Percentiles rank a stretch among this genome's conserved stretches.
These are phyloP conservation scores for Myotis brandtii DNA, from an alignment of 2,113 vertebrate genomes.

Conservation along the genomic window DNA sequence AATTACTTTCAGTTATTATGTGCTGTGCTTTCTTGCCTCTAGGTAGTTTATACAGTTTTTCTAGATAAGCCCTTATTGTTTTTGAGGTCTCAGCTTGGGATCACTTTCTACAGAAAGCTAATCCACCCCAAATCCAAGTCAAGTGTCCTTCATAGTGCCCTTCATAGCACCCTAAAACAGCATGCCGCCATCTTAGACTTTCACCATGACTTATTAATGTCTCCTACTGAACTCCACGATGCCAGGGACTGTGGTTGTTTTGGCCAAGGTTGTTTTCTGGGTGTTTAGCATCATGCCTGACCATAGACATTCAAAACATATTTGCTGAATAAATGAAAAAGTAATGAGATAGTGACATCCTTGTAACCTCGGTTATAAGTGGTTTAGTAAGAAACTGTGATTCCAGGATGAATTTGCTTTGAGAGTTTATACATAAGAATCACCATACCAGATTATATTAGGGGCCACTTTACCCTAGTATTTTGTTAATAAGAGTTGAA, in stretches of 20 bases:
- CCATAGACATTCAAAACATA: background rate
- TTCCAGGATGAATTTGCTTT: background rate
- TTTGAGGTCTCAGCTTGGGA: background rate
- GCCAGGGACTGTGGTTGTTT: background rate
- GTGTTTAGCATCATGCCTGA: background rate
- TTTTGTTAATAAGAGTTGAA: background rate
- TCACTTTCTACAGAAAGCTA: constrained; percentile 18
- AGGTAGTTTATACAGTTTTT: constrained; percentile 45
- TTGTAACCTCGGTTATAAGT: background rate
- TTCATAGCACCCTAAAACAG: background rate
- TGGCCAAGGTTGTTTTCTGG: background rate
- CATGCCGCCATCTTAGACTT: background rate
- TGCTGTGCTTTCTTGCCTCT: constrained; percentile 7
- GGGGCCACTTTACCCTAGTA: background rate
- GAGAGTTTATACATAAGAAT: background rate
- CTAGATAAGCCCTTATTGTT: constrained; percentile 47
- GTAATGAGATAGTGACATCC: background rate
- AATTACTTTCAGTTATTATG: constrained; percentile 39
- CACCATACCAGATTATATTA: background rate
- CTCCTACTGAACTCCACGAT: background rate
- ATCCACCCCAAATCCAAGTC: constrained; percentile 32
- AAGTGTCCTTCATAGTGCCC: background rate
- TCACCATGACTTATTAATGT: background rate
- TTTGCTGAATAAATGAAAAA: background rate
- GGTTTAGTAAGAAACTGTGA: background rate